Evolutionary conservation across 2,888 invertebrate species (phyloP), one percentile per base, ranked within the genome.

Genomic region (Congeria kusceri): DNA sequence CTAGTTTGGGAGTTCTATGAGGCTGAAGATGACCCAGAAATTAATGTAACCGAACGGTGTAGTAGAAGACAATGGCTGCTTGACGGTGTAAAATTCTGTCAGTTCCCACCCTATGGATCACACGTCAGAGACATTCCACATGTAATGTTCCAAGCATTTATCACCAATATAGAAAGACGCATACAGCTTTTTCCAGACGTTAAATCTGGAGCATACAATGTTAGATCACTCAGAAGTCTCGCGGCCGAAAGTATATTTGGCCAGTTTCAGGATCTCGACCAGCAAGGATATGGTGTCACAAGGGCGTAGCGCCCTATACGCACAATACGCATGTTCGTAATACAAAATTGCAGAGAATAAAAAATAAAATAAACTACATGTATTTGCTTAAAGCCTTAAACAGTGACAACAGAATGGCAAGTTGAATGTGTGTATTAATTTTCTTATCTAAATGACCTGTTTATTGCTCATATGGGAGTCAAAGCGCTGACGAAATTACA

Each of bases 111-210:
- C 4, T 53, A 61, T 49, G 74, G 74, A 7, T 67, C 66, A 7
- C 65, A 81, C 49, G 67, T 81, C 9, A 64, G 18, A 27, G 81
- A 74, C 18, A 58, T 76, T n/a, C 73, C 80, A 20, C n/a, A 63
- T 44, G 53, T 80, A 11, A 70, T 77, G 77, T 77, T 62, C 53
- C 62, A 80, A 72, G 80, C 73, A 2, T 77, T 66, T 13, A 29
- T 80, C 32, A 73, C 77, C 27, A 77, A 73, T 49, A 80, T 76
- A 27, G 76, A 80, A 15, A 39, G 80, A 20, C 61, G 77, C 28
- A 56, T 80, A 11, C 76, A 80, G 57, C 15, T 77, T 11, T 77
- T 68, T 44, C 73, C 76, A 4, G 65, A 39, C n/a, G 66, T 69
- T 4, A 77, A 77, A 63, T 65, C 65, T 11, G 66, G 73, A 39